Conservation (phyloP, 2,888 invertebrate genomes). For the Oscheius myriophilus region DNA sequence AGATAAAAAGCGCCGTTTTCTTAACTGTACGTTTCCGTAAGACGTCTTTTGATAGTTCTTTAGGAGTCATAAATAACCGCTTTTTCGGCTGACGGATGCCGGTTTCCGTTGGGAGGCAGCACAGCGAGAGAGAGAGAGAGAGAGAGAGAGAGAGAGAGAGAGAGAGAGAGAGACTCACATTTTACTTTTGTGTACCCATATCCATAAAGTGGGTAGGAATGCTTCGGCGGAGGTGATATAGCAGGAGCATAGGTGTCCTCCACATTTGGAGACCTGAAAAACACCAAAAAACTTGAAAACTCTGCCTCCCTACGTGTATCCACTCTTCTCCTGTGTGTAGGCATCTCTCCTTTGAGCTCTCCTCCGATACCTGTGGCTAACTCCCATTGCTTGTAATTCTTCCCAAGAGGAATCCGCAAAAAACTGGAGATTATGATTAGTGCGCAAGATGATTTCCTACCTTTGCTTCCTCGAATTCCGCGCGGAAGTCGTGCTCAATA, state of each 20-base stretch:
- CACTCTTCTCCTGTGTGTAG: conserved; percentile 1
- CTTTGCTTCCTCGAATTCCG: conserved; percentile 10
- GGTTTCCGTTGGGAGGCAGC: no score
- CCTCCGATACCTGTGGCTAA: neutral
- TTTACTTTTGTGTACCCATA: conserved; percentile 29
- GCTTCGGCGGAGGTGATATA: conserved; percentile 7
- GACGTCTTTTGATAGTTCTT: no score
- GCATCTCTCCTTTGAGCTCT: conserved; percentile 9
- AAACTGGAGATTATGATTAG: neutral
- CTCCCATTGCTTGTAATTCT: conserved; percentile 21
- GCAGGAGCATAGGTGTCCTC: conserved; percentile 5
- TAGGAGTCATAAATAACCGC: no score
- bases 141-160: no score
- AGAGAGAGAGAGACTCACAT: conserved; percentile 14
- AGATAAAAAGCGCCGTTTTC: no score
- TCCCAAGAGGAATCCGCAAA: conserved; percentile 24
- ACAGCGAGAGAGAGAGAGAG: neutral
- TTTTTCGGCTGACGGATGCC: no score
- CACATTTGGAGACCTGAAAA: neutral
- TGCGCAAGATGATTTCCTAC: neutral
- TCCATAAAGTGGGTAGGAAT: conserved; percentile 18
- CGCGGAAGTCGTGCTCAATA: conserved; percentile 7
- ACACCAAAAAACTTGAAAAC: neutral
- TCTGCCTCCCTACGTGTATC: conserved; percentile 1
- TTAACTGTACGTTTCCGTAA: no score